Evolutionary conservation across 2,113 vertebrate species (phyloP), one percentile per base, ranked within the genome.

Genomic region (Speoplatyrhinus poulsoni): DNA sequence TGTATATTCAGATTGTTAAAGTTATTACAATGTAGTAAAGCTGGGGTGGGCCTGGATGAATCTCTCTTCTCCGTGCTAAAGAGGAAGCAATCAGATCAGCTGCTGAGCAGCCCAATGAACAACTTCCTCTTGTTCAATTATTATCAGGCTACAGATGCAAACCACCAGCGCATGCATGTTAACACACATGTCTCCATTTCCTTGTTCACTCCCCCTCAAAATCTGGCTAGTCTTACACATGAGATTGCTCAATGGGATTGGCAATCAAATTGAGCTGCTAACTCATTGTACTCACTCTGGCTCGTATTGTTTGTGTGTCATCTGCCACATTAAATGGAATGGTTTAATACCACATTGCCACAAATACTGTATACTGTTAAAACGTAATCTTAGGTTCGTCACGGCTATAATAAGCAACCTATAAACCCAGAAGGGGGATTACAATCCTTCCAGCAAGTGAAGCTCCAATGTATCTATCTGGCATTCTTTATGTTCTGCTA

Each of bases 81-180:
- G 69, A 82, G 79, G 77, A 80, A 81, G 71, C 50, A 56, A 73
- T 77, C 64, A 48, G 67, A 85, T 79, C 71, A 53, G 17, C 46
- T 53, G 17, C 17, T 46, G 48, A 53, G 62, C 19, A 65, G 79
- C 70, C 81, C 75, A 77, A 58, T 79, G 12, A 41, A 16, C 32
- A 84, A 83, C 79, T 81, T 87, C 77, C 73, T 77, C 81, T 62
- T 84, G 79, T 81, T 73, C 26, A 26, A 26, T 85, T 75, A 85
- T 85, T 84, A 85, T 88, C 78, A 80, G 46, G 17, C 77, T 57
- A 70, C 13, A 60, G 65, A 88, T 80, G 75, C 82, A 79, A 73
- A 79, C 80, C 80, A 83, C 81, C 75, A 72, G 70, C 76, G 66
- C 72, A 66, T 82, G 64, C 55, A 65, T 85, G 80, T 90, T 83